Evolutionary conservation across 92 coral and sea anemone genomes (phyloP), one percentile per base, ranked within the genome.

Genomic region (Heliopora coerulea): DNA sequence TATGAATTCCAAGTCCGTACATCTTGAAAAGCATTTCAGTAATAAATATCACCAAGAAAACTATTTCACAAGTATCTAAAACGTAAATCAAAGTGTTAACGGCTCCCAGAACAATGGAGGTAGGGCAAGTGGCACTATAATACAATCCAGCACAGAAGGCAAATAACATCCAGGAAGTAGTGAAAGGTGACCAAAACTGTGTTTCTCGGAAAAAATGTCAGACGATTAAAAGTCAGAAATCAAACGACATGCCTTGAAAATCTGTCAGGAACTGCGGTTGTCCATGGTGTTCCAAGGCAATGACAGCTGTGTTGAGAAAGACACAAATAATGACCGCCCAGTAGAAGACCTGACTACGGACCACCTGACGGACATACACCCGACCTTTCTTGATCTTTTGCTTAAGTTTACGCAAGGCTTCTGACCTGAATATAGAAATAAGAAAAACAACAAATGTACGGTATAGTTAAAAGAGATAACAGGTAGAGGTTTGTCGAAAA

Each of bases 281-380:
- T 19, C 88, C 93, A 48, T 90, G 85, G 54, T 93, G 87, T 44
- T 93, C 98, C 21, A 83, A 80, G 0, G 96, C 80, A 89, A 93
- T 93, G 10, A 90, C 78, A 8, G 90, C 78, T 8, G 98, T 85
- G 84, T 93, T 93, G 17, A 93, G 88, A 63, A 93, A 93, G 35
- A 93, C 98, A 68, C 96, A 93, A 29, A 93, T 83, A 24, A 93
- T 79, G 17, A 93, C 98, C 8, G 91, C 85, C 98, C 98, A 93
- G 59, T 93, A 90, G 67, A 93, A 93, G 44, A 90, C 85, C 49
- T 87, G 88, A 56, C 96, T 90, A 27, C 86, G 88, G n/a, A 93
- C 98, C 76, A 93, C 78, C 40, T 56, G 63, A 11, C 96, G 88
- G 1, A 88, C 88, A 24, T 73, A 86, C 15, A 74, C 59, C 9